phyloP scores from a whole-genome alignment of 1,140 invertebrate species.

The Hypothenemus hampei region DNA sequence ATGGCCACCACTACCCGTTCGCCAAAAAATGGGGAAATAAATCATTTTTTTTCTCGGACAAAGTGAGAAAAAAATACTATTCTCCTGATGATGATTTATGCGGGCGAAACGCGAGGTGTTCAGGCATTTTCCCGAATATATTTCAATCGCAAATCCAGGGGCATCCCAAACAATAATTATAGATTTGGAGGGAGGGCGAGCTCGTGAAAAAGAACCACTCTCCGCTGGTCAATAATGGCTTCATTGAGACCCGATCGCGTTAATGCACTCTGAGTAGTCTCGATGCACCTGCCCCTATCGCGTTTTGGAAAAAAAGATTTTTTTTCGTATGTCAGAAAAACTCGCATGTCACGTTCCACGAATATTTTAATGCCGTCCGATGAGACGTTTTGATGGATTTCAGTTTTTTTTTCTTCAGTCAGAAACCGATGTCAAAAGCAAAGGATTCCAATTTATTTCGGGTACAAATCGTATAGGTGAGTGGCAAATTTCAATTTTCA shows the following conservation, averaged over 20 bases:
- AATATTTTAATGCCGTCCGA: no score
- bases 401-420: no score
- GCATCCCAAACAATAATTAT: conserved; percentile 41
- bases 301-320: conserved; percentile 27
- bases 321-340: conserved; percentile 18
- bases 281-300: conserved; percentile 30
- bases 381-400: no score
- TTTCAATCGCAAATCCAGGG: conserved; percentile 40
- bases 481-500: no score
- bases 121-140: conserved; percentile 40
- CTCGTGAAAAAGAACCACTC: conserved; percentile 41
- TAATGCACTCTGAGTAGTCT: conserved; percentile 37
- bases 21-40: conserved; percentile 28
- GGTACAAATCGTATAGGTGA: no score
- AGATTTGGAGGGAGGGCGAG: no score
- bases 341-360: conserved; percentile 14
- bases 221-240: conserved; percentile 40
- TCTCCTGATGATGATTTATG: conserved; percentile 41
- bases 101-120: no score
- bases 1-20: conserved; percentile 1
- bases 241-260: conserved; percentile 36
- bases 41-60: conserved; percentile 37
- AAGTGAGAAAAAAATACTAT: conserved; percentile 33
- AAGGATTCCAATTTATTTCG: no score
- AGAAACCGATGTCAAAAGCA: no score